Conservation (phyloP, 2,888 invertebrate genomes). For the Saturnia japonica region DNA sequence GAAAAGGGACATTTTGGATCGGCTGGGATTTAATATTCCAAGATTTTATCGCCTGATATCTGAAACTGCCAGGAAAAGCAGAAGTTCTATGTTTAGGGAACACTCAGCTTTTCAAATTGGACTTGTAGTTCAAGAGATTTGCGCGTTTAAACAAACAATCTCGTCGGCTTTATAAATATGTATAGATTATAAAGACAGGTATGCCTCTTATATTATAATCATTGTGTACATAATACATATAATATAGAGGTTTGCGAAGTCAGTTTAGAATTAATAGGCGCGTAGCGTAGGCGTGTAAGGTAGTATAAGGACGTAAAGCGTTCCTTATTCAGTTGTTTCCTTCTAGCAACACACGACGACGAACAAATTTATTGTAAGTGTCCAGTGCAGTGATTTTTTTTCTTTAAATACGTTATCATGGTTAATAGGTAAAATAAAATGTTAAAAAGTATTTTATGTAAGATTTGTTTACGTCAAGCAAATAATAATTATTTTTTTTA, state of each 20-base stretch:
- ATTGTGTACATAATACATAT: background rate
- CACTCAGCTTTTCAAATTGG: too few relatives aligned
- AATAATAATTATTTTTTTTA: background rate
- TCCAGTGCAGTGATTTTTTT: constrained; percentile 35
- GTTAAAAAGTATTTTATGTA: background rate
- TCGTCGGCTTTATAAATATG: too few relatives aligned
- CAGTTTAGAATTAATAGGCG: constrained; percentile 24
- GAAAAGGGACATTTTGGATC: too few relatives aligned
- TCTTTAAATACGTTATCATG: constrained; percentile 11
- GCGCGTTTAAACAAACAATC: too few relatives aligned
- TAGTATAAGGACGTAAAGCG: constrained; percentile 64
- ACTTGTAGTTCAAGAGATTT: too few relatives aligned
- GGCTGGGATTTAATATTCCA: too few relatives aligned
- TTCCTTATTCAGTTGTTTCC: constrained; percentile 56
- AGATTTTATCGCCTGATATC: too few relatives aligned
- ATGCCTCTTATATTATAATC: background rate
- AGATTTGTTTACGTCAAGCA: background rate
- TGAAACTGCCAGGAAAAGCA: too few relatives aligned
- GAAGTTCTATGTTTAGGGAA: too few relatives aligned
- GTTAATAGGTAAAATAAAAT: background rate
- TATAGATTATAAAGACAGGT: background rate
- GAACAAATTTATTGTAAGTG: constrained; percentile 63
- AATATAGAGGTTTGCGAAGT: constrained; percentile 14
- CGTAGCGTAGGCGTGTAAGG: constrained; percentile 62
- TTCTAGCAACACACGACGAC: constrained; percentile 56